phyloP scores from a whole-genome alignment of 2,113 vertebrate genomes.

The Sylvietta virens region DNA sequence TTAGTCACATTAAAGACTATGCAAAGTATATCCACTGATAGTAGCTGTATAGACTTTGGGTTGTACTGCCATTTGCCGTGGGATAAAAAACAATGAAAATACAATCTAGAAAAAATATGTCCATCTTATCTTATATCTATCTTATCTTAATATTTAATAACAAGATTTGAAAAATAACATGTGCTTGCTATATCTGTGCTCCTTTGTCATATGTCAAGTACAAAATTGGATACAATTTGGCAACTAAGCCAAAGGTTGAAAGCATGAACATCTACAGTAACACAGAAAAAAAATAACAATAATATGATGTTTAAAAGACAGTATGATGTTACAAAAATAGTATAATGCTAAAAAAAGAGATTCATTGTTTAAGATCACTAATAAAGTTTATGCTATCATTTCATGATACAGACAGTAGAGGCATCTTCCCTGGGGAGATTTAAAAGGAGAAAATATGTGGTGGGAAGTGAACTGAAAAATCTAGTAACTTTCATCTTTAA shows the following conservation, averaged over 20 bases:
- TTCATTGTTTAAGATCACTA: not conserved
- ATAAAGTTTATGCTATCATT: not conserved
- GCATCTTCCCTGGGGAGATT: not conserved
- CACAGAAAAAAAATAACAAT: not conserved
- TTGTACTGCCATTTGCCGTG: not conserved
- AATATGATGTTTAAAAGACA: not conserved
- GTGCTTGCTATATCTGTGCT: not conserved
- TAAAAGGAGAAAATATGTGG: not conserved
- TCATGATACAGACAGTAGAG: not conserved
- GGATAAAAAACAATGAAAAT: not conserved
- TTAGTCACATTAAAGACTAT: not conserved
- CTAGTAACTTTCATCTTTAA: constrained; percentile 9
- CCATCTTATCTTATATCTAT: not conserved
- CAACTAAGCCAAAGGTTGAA: not conserved
- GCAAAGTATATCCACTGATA: not conserved
- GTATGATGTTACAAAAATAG: not conserved
- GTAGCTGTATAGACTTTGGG: not conserved
- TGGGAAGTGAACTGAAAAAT: not conserved
- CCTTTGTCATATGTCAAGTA: not conserved
- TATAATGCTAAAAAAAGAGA: not conserved
- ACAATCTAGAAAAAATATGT: not conserved
- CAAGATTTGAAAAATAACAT: not conserved
- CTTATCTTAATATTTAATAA: not conserved
- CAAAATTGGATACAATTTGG: not conserved
- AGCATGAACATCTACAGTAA: not conserved